phyloP scores from a whole-genome alignment of 2,888 invertebrate genomes.

The Cheilosia vernalis region DNA sequence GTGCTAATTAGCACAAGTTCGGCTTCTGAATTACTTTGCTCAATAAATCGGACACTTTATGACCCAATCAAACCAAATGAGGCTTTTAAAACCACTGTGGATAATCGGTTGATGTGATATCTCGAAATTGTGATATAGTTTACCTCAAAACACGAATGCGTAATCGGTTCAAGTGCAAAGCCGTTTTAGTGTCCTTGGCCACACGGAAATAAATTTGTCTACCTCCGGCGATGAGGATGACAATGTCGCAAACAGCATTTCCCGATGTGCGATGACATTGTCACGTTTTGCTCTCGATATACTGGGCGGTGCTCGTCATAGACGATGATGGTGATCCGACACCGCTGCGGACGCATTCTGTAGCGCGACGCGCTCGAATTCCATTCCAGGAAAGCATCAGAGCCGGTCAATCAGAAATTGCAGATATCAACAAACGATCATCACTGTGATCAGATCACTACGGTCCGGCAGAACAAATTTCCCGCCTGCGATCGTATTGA shows the following conservation, averaged over 20 bases:
- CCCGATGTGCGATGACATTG: constrained; percentile 34
- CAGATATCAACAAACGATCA: constrained; percentile 70
- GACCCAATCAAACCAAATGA: constrained; percentile 32
- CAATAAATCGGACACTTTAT: constrained; percentile 44
- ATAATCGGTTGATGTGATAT: constrained; percentile 23
- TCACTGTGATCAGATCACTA: constrained; percentile 59
- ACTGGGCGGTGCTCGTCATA: constrained; percentile 56
- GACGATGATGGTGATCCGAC: constrained; percentile 27
- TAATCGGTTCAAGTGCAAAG: no score
- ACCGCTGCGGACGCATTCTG: constrained; percentile 19
- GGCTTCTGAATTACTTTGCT: constrained; percentile 53
- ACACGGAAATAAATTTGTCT: not conserved
- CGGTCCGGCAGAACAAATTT: constrained; percentile 72
- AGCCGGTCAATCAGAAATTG: constrained; percentile 61
- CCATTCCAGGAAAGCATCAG: constrained; percentile 53
- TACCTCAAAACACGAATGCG: not conserved
- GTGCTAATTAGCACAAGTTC: constrained; percentile 7
- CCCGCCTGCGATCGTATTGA: constrained; percentile 66
- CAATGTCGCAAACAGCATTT: not conserved
- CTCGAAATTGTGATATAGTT: constrained; percentile 10
- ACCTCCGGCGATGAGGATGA: not conserved
- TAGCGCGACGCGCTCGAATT: constrained; percentile 38
- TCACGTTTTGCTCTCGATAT: constrained; percentile 67
- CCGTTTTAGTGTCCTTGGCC: constrained; percentile 6
- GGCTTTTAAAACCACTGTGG: constrained; percentile 7